phyloP scores from a whole-genome alignment of 2,113 vertebrate species.

The Vireo altiloquus region DNA sequence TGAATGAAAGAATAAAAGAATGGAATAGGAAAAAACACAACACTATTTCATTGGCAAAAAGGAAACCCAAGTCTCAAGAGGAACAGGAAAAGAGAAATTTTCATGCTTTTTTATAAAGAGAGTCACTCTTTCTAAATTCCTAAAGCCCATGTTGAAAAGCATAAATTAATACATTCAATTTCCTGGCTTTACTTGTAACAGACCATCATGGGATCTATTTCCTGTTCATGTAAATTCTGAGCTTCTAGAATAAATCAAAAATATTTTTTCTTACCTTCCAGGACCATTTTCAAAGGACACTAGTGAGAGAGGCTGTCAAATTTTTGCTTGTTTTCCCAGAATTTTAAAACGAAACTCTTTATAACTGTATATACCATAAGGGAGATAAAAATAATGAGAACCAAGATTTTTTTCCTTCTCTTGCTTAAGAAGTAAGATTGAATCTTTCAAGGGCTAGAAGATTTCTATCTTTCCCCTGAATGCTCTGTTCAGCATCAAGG shows the following conservation, averaged over 20 bases:
- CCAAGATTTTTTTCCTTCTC: background rate
- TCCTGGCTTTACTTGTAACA: background rate
- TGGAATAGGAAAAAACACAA: background rate
- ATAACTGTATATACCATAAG: background rate
- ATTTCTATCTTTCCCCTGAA: background rate
- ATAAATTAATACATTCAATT: background rate
- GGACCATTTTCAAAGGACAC: background rate
- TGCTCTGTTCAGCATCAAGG: constrained; percentile 23
- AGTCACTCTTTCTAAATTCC: background rate
- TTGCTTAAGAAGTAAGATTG: background rate
- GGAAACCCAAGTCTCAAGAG: background rate
- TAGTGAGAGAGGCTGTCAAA: constrained; percentile 12
- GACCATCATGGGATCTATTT: background rate
- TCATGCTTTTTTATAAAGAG: background rate
- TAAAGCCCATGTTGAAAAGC: background rate
- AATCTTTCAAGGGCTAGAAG: background rate
- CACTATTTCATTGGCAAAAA: background rate
- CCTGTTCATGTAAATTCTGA: constrained; percentile 34
- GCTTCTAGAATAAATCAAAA: background rate
- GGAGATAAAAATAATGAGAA: background rate
- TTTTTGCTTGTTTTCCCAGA: background rate
- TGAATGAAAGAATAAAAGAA: background rate
- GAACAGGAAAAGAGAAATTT: background rate
- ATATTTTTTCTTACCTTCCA: background rate
- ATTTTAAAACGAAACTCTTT: background rate